Percentiles rank a stretch among this genome's conserved stretches.
phyloP scores from a whole-genome alignment of 2,797 vertebrate genomes.

The Neomorphus geoffroyi region DNA sequence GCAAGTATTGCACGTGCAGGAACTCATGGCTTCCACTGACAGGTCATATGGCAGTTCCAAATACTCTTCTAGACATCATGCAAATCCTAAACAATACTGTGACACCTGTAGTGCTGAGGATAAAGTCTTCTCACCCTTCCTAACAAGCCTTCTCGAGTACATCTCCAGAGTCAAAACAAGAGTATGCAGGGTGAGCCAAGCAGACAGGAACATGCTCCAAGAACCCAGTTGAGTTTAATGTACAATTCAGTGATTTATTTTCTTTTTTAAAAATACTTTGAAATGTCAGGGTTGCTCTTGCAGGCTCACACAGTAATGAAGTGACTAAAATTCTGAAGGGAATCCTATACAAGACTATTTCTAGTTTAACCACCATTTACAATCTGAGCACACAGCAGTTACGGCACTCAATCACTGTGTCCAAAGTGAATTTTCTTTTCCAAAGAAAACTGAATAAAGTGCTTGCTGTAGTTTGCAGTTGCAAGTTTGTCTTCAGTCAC shows the following conservation, averaged over 20 bases:
- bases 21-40: neutral
- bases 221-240: neutral
- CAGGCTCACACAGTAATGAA: neutral
- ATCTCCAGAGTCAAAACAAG: neutral
- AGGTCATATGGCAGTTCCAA: neutral
- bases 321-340: neutral
- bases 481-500: neutral
- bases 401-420: neutral
- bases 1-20: neutral
- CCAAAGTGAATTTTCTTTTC: neutral
- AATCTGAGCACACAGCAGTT: neutral
- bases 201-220: neutral
- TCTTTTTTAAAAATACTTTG: neutral
- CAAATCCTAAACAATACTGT: neutral
- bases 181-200: rapidly evolving
- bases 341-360: neutral
- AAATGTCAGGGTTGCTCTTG: neutral
- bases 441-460: neutral
- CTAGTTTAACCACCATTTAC: neutral
- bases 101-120: neutral
- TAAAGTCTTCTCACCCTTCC: neutral
- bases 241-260: neutral
- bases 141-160: neutral
- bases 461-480: neutral
- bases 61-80: neutral